Evolutionary conservation across 35 echinoderm and acorn worm genomes (phyloP), one percentile per base, ranked within the genome.

Genomic region (Chiridota heheva): DNA sequence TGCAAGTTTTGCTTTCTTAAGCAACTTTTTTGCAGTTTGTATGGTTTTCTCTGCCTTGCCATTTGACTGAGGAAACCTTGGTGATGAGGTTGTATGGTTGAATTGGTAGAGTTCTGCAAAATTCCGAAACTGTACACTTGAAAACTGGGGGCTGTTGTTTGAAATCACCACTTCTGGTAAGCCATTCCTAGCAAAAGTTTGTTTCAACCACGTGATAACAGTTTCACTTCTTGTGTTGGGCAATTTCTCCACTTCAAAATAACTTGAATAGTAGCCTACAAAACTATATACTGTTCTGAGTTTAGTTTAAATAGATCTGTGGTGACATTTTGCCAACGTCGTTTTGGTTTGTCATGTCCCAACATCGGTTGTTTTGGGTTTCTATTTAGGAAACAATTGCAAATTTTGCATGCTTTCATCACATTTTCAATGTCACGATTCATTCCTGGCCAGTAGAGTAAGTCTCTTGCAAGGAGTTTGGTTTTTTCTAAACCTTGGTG

Each of bases 241-340:
- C 13, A 86, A 29, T 32, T 71, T 34, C 69, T 90, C 81, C 33
- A 84, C 78, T 36, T 90, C 88, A 80, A 80, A 84, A 44, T 76
- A 90, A 1, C 28, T 40, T 45, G 82, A 91, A 60, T 62, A 81
- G 67, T 86, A 86, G 31, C 73, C 74, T 13, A 72, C 84, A 80
- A 69, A 2, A 91, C 36, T 5, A 86, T 12, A 51, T 80, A 86
- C 39, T 84, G 36, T 36, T 73, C 44, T 38, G 22, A 24, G 35
- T 66, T 63, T 5, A 81, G 69, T 36, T 81, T 59, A 63, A 81
- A 80, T 31, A 81, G 20, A 67, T 81, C 78, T 44, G 78, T 81
- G 28, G 59, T 62, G 16, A 81, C 36, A 67, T 67, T 81, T n/a
- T 58, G 58, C 78, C 78, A 81, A n/a, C 60, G 60, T 5, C 41